Evolutionary conservation across 2,888 invertebrate species (phyloP), one percentile per base, ranked within the genome.

Genomic region (Sinohyriopsis cumingii): DNA sequence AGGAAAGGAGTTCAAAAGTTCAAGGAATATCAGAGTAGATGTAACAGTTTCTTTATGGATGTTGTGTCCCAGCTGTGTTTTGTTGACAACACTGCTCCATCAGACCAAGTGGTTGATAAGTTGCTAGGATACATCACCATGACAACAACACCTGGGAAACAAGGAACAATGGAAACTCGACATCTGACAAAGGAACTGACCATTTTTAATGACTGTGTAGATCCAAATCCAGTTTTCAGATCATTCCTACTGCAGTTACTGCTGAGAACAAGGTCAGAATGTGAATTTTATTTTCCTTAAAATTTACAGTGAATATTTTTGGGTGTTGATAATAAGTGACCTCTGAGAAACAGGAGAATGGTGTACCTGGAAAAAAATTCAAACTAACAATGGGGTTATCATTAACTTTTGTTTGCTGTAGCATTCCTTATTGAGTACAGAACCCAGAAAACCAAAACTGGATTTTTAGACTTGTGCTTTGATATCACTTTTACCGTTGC

Each of bases 161-260:
- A 15, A 45, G 45, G 45, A 15, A 63, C 33, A 66, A 57, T 59
- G 28, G 55, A 64, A 53, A 63, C 69, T 56, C 54, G 57, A 19
- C 68, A 62, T n/a, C 24, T 72, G 18, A 84, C 84, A 15, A 81
- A 81, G 67, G 72, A 79, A 33, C 71, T 87, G 82, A 79, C 79
- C 12, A 76, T 86, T 64, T 81, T 83, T 65, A 77, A 81, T 60
- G 84, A 84, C 60, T 72, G 80, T 53, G 79, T 87, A 69, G 86
- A 86, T 69, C 84, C 85, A 7, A 85, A 78, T 9, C 87, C 86
- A n/a, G 85, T 87, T 9, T 78, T 87, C 15, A 69, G 87, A 33
- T 86, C 85, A 4, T 85, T 86, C 66, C 71, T 86, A 53, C 78
- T 87, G 25, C 84, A 87, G 67, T 80, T 84, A 54, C 79, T 87